Base-by-base conservation (phyloP, 2,888 invertebrate species). In the Caenorhabditis plicata region DNA sequence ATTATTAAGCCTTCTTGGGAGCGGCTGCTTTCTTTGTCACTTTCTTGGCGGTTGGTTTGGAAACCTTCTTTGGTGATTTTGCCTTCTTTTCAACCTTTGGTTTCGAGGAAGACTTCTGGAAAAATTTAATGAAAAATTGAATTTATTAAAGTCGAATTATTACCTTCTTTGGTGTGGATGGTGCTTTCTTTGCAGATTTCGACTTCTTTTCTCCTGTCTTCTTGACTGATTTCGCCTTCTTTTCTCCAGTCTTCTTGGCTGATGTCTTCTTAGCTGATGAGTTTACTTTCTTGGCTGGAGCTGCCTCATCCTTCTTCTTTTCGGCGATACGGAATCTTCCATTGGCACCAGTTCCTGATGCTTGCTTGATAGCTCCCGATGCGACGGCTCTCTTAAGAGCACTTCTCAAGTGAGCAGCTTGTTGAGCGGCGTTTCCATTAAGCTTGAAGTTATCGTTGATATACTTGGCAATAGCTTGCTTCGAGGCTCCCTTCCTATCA, bases 381-480 rank as follows among this genome's bases (percentile, higher is more conserved):
- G 73, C 73, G 20, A 82, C 83, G 15, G 82, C 82, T 25, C 80
- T 77, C 44, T 78, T 80, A 42, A 84, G 73, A 4, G 83, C 82
- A 42, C 80, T 64, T 57, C 83, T 82, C 58, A 84, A 74, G 46
- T 82, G 82, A 41, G 74, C 68, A n/a, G n/a, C n/a, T n/a, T n/a
- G n/a, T n/a, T n/a, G n/a, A n/a, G n/a, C 32, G 13, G 52, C 43
- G 19, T 50, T 50, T 1, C 35, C 43, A 25, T 81, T 81, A 20
- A 84, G 81, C 40, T 80, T 81, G 80, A 78, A 83, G 75, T 82
- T 78, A 22, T 74, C 70, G 29, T 75, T 43, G 48, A 84, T 81
- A 74, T 83, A 82, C 55, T 84, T 83, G 45, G 82, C 67, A 56
- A 84, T 82, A 25, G 83, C 83, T 57, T 82, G 82, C 43, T 82